phyloP scores from a whole-genome alignment of 2,888 invertebrate genomes.

The Macrophya alboannulata region DNA sequence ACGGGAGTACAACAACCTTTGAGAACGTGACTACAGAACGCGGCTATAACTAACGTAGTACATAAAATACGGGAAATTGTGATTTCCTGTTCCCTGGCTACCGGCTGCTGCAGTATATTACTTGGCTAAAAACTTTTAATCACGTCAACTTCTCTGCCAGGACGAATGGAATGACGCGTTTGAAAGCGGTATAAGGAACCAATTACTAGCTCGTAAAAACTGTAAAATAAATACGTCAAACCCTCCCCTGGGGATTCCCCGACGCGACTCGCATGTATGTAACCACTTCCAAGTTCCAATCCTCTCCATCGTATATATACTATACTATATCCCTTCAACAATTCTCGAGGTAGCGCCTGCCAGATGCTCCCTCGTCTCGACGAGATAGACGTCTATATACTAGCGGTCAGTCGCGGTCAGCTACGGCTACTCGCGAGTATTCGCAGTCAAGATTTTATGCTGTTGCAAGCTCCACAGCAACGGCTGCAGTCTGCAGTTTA shows the following conservation, averaged over 20 bases:
- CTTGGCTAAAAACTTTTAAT: constrained; percentile 20
- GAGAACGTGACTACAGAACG: not conserved
- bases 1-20: constrained; percentile 13
- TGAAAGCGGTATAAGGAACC: constrained; percentile 36
- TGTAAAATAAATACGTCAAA: constrained; percentile 19
- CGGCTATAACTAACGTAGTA: not conserved
- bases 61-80: constrained; percentile 27
- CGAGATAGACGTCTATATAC: constrained; percentile 48
- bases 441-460: not conserved
- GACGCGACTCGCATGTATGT: constrained; percentile 2
- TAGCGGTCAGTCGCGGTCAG: constrained; percentile 48
- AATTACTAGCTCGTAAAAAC: constrained; percentile 35
- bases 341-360: constrained; percentile 44
- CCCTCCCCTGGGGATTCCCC: constrained; percentile 39
- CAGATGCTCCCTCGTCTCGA: constrained; percentile 46
- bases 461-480: not conserved
- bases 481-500: not conserved
- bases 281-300: constrained; percentile 13
- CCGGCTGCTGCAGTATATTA: constrained; percentile 5
- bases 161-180: constrained; percentile 12
- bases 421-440: constrained; percentile 37
- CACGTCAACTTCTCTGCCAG: not conserved
- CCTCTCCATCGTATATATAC: not conserved
- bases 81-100: constrained; percentile 15
- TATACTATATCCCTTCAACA: not conserved